These are phyloP conservation scores for Lithobates sylvaticus DNA, from an alignment of 2,797 vertebrate genomes.

Conservation along the genomic window DNA sequence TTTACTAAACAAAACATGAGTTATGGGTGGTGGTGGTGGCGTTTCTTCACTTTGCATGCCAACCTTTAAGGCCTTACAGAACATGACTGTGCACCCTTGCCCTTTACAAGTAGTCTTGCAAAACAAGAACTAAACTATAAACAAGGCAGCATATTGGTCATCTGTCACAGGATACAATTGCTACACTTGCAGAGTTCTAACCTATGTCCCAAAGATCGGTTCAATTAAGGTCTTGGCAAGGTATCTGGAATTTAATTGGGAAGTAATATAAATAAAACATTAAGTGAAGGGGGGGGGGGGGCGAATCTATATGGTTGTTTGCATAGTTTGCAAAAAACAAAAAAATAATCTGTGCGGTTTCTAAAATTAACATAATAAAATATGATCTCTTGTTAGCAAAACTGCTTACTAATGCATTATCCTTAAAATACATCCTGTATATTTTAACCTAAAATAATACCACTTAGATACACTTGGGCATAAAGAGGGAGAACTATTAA, in stretches of 20 bases:
- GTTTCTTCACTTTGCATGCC: too few species aligned
- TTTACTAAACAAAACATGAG: too few species aligned
- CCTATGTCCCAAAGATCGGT: constrained; percentile 7
- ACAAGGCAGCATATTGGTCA: neutral
- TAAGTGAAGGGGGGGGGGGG: constrained; percentile 22
- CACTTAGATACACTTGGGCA: constrained; percentile 17
- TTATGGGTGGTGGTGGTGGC: too few species aligned
- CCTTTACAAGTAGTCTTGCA: too few species aligned
- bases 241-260: constrained; percentile 19
- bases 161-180: neutral
- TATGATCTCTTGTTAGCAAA: constrained; percentile 8
- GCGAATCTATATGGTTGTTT: neutral
- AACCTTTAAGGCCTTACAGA: too few species aligned
- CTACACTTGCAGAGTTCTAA: constrained; percentile 17
- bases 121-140: neutral
- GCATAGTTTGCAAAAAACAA: constrained; percentile 16
- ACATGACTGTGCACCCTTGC: too few species aligned
- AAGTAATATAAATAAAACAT: constrained; percentile 43
- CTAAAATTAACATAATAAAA: constrained; percentile 28
- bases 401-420: constrained; percentile 11
- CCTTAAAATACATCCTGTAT: neutral
- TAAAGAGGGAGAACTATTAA: constrained; percentile 11
- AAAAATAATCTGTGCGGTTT: neutral
- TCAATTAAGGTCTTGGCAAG: constrained; percentile 44
- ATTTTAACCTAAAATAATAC: constrained; percentile 2